phyloP scores from a whole-genome alignment of 2,113 vertebrate species.

The Boulengeromyrus knoepffleri region DNA sequence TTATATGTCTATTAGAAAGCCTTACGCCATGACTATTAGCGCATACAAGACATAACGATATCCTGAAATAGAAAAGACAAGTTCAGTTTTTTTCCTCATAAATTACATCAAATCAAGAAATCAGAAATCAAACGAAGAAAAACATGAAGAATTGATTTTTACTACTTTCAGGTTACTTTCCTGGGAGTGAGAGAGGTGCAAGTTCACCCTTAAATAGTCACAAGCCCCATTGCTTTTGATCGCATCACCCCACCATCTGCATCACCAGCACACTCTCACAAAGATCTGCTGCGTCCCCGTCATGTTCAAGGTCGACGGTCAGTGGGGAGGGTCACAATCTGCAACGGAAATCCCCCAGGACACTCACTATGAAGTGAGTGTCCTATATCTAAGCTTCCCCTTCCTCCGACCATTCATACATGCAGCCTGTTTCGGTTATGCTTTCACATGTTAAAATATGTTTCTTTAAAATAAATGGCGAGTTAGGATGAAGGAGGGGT shows the following conservation, averaged over 20 bases:
- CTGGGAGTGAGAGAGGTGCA: background rate
- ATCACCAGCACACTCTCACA: background rate
- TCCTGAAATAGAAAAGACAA: background rate
- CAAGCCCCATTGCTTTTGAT: background rate
- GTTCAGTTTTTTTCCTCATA: background rate
- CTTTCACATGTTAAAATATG: background rate
- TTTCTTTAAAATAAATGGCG: background rate
- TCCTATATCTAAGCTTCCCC: background rate
- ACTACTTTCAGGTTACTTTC: background rate
- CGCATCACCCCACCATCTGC: background rate
- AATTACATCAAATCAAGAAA: background rate
- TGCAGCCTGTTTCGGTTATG: background rate
- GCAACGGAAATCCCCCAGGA: background rate
- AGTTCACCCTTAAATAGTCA: background rate
- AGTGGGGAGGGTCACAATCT: background rate
- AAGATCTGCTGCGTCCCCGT: background rate
- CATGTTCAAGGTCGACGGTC: background rate
- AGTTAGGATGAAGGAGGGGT: background rate
- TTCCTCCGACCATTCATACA: background rate
- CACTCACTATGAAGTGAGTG: background rate
- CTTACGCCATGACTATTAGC: background rate
- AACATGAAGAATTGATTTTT: background rate
- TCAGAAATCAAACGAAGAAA: background rate
- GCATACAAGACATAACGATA: background rate
- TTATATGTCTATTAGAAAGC: background rate